Conservation (phyloP, 2,797 vertebrate genomes). For the Lates japonicus region DNA sequence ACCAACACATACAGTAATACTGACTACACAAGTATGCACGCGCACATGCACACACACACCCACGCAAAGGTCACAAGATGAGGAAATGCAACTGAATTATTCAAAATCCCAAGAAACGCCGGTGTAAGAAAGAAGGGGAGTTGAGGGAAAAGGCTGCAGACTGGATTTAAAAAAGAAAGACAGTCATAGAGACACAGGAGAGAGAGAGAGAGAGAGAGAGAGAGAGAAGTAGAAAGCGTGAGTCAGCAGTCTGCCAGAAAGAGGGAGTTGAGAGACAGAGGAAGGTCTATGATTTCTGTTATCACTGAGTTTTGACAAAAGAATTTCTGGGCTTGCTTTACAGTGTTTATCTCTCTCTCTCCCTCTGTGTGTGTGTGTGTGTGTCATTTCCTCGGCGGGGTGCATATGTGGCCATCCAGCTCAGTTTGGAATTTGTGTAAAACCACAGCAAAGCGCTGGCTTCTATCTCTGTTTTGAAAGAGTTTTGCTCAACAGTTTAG, state of each 20-base stretch:
- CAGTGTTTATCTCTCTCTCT: conserved; percentile 25
- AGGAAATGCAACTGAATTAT: conserved; percentile 60
- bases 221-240: conserved; percentile 38
- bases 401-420: conserved; percentile 25
- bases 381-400: conserved; percentile 38
- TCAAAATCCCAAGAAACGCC: conserved; percentile 60
- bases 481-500: conserved; percentile 27
- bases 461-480: conserved; percentile 26
- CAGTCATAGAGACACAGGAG: conserved; percentile 5
- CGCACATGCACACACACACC: conserved; percentile 20
- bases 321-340: conserved; percentile 50
- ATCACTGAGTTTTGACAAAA: conserved; percentile 63
- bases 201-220: neutral
- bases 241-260: conserved; percentile 66
- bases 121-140: conserved; percentile 31
- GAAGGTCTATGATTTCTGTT: too few species aligned
- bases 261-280: conserved; percentile 56
- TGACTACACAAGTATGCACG: neutral
- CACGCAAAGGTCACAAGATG: conserved; percentile 45
- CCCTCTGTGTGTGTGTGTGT: conserved; percentile 14
- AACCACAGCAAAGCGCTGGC: conserved; percentile 33
- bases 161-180: conserved; percentile 30
- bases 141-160: conserved; percentile 33
- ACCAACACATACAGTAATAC: conserved; percentile 31
- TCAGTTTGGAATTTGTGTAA: conserved; percentile 45